Percentiles rank a stretch among this genome's conserved stretches.
phyloP scores from a whole-genome alignment of 1,140 invertebrate species.

The Eupeodes corollae region DNA sequence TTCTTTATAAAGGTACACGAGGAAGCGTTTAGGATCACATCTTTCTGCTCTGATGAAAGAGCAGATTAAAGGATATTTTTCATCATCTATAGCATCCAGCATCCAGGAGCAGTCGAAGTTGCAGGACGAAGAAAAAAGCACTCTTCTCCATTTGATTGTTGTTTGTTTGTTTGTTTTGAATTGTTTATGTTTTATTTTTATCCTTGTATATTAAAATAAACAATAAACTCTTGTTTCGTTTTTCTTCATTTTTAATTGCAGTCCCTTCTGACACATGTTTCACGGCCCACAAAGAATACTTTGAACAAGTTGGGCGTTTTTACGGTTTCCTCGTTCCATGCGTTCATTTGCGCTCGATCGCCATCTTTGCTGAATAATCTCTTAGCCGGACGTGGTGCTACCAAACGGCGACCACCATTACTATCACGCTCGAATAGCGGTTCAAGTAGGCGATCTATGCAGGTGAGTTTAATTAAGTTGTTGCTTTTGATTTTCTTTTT shows the following conservation, averaged over 20 bases:
- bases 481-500: background rate
- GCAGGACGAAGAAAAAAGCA: too few species aligned
- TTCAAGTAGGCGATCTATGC: conserved; percentile 66
- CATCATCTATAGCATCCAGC: too few species aligned
- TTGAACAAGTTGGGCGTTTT: conserved; percentile 92
- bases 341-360: conserved; percentile 90
- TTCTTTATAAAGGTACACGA: too few species aligned
- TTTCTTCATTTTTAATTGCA: conserved; percentile 47
- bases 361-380: conserved; percentile 86
- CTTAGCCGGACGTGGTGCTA: conserved; percentile 77
- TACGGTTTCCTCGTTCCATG: conserved; percentile 95
- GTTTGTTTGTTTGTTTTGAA: background rate
- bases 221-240: conserved; percentile 8
- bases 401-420: conserved; percentile 73
- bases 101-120: too few species aligned
- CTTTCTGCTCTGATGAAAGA: too few species aligned
- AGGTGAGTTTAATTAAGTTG: conserved; percentile 40
- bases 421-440: conserved; percentile 81
- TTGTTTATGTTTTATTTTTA: conserved; percentile 2
- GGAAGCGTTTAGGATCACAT: too few species aligned
- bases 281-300: conserved; percentile 85
- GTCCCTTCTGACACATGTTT: conserved; percentile 91
- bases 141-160: background rate
- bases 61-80: too few species aligned
- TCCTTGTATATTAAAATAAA: background rate